These are phyloP conservation scores for Encarsia formosa DNA, from an alignment of 2,888 invertebrate genomes.

Conservation along the genomic window DNA sequence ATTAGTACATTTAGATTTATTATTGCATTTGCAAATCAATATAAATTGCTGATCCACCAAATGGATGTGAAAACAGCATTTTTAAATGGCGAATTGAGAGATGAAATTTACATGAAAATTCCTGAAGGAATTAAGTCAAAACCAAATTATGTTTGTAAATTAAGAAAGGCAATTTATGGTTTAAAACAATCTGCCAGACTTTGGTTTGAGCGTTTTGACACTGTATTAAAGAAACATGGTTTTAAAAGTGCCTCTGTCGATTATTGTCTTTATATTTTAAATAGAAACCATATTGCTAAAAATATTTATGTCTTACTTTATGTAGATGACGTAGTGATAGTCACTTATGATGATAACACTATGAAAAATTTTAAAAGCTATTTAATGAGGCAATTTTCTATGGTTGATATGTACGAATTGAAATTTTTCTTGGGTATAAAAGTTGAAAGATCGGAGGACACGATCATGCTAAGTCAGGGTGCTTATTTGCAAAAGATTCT, in stretches of 20 bases:
- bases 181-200: neutral
- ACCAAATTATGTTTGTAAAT: neutral
- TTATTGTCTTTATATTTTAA: neutral
- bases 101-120: no score
- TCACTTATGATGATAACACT: neutral
- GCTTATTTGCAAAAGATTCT: no score
- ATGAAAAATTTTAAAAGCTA: neutral
- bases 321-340: neutral
- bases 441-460: neutral
- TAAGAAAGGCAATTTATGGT: neutral
- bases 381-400: neutral
- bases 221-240: no score
- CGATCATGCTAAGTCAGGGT: neutral
- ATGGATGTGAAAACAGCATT: neutral
- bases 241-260: neutral
- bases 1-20: neutral
- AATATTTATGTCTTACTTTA: constrained; percentile 14
- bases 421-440: neutral
- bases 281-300: neutral
- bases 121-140: no score
- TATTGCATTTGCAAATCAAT: neutral
- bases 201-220: no score
- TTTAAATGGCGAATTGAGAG: neutral
- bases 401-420: neutral
- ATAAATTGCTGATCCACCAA: neutral